Evolutionary conservation across 2,113 vertebrate species (phyloP).

Genomic region (Eonycteris spelaea): DNA sequence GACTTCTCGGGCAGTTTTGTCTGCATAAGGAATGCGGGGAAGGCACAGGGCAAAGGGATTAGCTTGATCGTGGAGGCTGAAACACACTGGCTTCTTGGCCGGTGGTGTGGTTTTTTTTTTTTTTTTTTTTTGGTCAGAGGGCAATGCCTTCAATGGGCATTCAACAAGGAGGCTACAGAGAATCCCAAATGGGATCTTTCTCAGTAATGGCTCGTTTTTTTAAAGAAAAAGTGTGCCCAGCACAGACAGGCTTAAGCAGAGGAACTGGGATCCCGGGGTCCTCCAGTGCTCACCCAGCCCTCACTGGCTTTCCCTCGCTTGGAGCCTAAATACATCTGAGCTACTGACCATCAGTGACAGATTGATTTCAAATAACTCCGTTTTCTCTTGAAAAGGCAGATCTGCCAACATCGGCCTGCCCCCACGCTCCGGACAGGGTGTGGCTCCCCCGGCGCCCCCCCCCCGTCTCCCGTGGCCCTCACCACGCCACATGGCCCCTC

Average conservation of each 20-base stretch:
- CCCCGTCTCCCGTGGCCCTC: neutral
- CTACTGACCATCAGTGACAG: neutral
- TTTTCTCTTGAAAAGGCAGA: neutral
- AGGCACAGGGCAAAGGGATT: neutral
- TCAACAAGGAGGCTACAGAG: neutral
- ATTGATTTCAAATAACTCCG: neutral
- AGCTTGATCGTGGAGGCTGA: neutral
- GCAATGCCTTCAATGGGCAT: conserved; percentile 52
- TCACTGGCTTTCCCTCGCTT: neutral
- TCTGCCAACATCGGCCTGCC: neutral
- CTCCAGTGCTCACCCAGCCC: too few species aligned
- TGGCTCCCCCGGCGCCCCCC: neutral
- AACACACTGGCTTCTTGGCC: neutral
- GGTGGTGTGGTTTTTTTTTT: fast-evolving
- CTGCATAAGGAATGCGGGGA: conserved; percentile 43
- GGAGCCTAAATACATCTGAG: neutral
- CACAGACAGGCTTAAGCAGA: neutral
- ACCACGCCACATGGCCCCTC: neutral
- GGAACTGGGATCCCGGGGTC: neutral
- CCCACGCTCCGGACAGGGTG: fast-evolving
- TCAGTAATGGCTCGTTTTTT: neutral
- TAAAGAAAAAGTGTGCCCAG: neutral
- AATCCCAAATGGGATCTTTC: neutral
- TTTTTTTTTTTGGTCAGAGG: neutral
- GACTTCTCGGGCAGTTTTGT: conserved; percentile 56